Evolutionary conservation across 2,797 vertebrate species (phyloP), one percentile per base, ranked within the genome.

Genomic region (Enteromius afrohamiltoni): DNA sequence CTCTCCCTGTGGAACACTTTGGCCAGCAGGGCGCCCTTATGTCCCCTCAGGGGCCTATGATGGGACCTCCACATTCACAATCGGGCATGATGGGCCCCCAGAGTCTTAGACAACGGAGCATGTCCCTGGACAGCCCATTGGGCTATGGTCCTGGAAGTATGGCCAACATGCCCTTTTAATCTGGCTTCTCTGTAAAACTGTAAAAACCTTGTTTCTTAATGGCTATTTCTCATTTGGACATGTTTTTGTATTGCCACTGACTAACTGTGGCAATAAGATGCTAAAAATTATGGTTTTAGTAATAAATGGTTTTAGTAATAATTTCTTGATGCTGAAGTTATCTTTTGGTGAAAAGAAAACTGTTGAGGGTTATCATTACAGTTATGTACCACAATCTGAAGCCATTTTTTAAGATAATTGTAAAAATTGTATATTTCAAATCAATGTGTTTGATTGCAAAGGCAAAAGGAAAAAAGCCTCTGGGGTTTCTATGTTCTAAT

Each of bases 131-230:
- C 92, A 95, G 96, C 92, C 96, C 97, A 80, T 94, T 98, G 91
- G 95, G 95, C 90, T 99, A 98, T 80, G 96, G 96, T 60, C 95
- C 96, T 0, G 97, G 97, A 73, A 92, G 96, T 90, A 96, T 98
- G 96, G 94, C 97, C 9, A 98, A 98, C 91, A 95, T 98, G 94
- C 97, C 97, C 71, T 99, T 98, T 93, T 99, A 90, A 96, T 91
- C 85, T 42, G 77, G 60, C 49, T 84, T 87, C 34, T 88, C 47
- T 82, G 51, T 82, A 73, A 83, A 86, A 88, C 85, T 87, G 86
- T 90, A 87, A 68, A 92, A 90, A 90, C 77, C 58, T 78, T 40
- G 13, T 88, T 84, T 90, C 83, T 79, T 86, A 83, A 84, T 77
- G 81, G 75, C 88, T 86, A 87, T 86, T 90, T 91, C 86, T 71